Percentiles rank a stretch among this genome's conserved stretches.
Conservation (phyloP, 2,797 vertebrate genomes). For the Oreonectes daqikongensis region DNA sequence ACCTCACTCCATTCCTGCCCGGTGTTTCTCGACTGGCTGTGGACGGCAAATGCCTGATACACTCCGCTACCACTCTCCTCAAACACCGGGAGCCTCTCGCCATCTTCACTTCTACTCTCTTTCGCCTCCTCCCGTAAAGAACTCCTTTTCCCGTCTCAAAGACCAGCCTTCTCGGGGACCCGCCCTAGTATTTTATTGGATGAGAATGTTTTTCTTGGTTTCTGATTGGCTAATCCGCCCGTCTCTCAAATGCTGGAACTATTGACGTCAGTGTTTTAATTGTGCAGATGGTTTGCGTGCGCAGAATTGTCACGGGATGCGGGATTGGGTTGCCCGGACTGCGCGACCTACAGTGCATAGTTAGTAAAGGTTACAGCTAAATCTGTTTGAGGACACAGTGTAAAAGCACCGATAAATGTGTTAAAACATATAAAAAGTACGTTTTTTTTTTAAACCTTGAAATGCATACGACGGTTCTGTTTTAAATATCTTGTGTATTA, state of each 20-base stretch:
- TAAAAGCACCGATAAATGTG: slow-evolving; percentile 17
- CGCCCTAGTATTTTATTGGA: slow-evolving; percentile 58
- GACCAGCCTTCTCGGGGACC: slow-evolving; percentile 45
- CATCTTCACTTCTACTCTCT: slow-evolving; percentile 70
- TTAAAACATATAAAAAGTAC: not conserved
- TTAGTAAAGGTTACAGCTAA: slow-evolving; percentile 64
- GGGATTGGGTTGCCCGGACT: slow-evolving; percentile 63
- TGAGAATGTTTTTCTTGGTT: rapidly evolving
- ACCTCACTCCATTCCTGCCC: slow-evolving; percentile 71
- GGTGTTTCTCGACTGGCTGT: slow-evolving; percentile 65
- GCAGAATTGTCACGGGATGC: slow-evolving; percentile 73
- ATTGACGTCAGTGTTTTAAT: slow-evolving; percentile 43
- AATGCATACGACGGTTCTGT: not conserved
- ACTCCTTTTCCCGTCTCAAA: not conserved
- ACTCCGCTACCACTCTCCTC: slow-evolving; percentile 69
- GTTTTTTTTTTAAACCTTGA: not conserved
- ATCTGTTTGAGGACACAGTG: slow-evolving; percentile 50
- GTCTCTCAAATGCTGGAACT: slow-evolving; percentile 20
- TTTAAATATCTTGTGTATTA: not conserved
- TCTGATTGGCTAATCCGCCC: slow-evolving; percentile 59
- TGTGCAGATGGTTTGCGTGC: slow-evolving; percentile 45
- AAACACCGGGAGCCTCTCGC: slow-evolving; percentile 75
- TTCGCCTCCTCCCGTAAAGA: slow-evolving; percentile 24
- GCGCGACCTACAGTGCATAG: slow-evolving; percentile 44
- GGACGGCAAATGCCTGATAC: slow-evolving; percentile 69